Base-by-base conservation (phyloP, 2,888 invertebrate genomes). In the Himalopsyche japonica region DNA sequence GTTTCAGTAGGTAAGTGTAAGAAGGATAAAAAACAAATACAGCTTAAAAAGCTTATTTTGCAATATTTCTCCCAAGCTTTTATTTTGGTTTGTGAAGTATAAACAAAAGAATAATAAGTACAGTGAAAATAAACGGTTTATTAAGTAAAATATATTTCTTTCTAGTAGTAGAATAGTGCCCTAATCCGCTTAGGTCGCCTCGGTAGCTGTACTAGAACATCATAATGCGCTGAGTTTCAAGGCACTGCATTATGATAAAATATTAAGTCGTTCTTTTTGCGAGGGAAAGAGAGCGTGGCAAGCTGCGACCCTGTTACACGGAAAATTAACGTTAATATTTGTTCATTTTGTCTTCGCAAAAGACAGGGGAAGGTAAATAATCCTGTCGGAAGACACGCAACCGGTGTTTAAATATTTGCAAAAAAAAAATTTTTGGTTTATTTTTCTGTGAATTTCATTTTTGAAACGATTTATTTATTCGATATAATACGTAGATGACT, bases 281-380 rank as follows among this genome's bases (percentile, higher is more conserved):
- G 70, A 27, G 12, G 20, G 27, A 70, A 70, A 70, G 27, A 27
- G 70, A 20, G 70, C 70, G 70, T 70, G 70, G 70, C 70, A 70
- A 15, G 70, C 70, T 70, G 70, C 70, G 70, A 70, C 70, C 70
- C 70, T 70, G 70, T 70, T 30, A 70, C 70, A 70, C 70, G 70
- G 70, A 70, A 70, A 70, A 70, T 70, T 70, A 70, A 70, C 70
- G 70, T 70, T 70, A 27, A 70, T 70, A 27, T 70, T 70, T 70
- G 70, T 70, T 70, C 70, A 70, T 70, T 70, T 70, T 70, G 70
- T 70, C 70, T 70, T 70, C 70, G 70, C 70, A 70, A 57, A 70
- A 70, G 70, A 30, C 70, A 70, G 27, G 27, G 30, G 43, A 27
- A 70, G 70, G 70, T 70, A 70, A 70, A 70, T 70, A 70, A 70